Conservation (phyloP, 2,113 vertebrate genomes). For the Mixornis gularis region DNA sequence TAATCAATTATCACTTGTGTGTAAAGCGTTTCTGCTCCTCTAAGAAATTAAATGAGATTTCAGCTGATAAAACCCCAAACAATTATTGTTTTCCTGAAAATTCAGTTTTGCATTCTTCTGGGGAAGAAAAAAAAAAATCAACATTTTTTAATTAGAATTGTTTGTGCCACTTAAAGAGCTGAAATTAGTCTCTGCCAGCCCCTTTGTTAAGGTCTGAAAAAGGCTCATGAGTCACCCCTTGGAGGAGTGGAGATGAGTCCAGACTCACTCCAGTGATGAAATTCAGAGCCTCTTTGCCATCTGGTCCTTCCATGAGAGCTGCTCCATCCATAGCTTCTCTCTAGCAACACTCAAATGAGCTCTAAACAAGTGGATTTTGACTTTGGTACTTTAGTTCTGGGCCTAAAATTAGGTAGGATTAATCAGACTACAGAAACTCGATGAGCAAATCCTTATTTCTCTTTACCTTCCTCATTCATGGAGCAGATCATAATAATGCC, state of each 20-base stretch:
- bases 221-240: not conserved
- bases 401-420: not conserved
- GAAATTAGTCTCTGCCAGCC: not conserved
- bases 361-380: not conserved
- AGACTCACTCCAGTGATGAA: not conserved
- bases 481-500: not conserved
- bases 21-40: not conserved
- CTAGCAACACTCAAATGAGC: not conserved
- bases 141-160: not conserved
- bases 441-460: not conserved
- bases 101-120: not conserved
- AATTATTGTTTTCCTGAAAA: not conserved
- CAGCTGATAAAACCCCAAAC: not conserved
- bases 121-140: no score
- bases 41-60: not conserved
- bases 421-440: not conserved
- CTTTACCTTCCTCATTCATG: not conserved
- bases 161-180: not conserved
- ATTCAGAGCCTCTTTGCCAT: not conserved
- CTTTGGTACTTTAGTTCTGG: not conserved
- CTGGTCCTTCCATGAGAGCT: not conserved
- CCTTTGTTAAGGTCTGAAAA: not conserved
- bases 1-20: not conserved
- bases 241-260: not conserved
- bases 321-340: not conserved